Evolutionary conservation across 37 sponge, comb jelly and placozoan genomes (phyloP), one percentile per base, ranked within the genome.

Genomic region (Theonella swinhoei): DNA sequence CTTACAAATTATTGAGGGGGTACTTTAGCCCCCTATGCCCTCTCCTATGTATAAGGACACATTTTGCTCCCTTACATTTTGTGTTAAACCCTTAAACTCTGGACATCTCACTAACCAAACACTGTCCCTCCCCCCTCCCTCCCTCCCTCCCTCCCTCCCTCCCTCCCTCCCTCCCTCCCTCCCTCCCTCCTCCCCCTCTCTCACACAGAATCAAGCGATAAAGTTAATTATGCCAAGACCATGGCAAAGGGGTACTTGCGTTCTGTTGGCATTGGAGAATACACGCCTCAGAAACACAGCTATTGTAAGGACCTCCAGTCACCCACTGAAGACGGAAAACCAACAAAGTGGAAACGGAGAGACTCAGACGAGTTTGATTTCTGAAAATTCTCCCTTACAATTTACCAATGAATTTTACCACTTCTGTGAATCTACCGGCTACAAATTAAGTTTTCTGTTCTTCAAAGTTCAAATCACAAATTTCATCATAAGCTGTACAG

Each of bases 221-320:
- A 83, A 42, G 32, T 60, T 38, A 36, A 36, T 32, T 89, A 89
- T 72, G 89, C 89, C 14, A 81, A 89, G 74, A 75, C 68, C 28
- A 89, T 89, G 89, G 83, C 84, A 2, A 41, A 78, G 35, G 84
- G 74, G 2, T 78, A 89, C 74, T 47, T 83, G 19, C 71, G 61
- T 25, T 89, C 89, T 1, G 80, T 89, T 17, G 89, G 89, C 24
- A 83, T 83, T 42, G 89, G 89, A 33, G 73, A 89, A 28, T 89
- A 72, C 77, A 78, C 89, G 0, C 89, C 89, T 24, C 33, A 60
- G 34, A 29, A 25, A 77, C 30, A 58, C 36, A 20, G 35, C 64
- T 62, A 33, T 7, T n/a, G n/a, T n/a, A n/a, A n/a, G n/a, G n/a
- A 26, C 28, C n/a, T n/a, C n/a, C 33, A 69, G 32, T 33, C 70